Base-by-base conservation (phyloP, 2,797 vertebrate species). In the Micromesistius poutassou region DNA sequence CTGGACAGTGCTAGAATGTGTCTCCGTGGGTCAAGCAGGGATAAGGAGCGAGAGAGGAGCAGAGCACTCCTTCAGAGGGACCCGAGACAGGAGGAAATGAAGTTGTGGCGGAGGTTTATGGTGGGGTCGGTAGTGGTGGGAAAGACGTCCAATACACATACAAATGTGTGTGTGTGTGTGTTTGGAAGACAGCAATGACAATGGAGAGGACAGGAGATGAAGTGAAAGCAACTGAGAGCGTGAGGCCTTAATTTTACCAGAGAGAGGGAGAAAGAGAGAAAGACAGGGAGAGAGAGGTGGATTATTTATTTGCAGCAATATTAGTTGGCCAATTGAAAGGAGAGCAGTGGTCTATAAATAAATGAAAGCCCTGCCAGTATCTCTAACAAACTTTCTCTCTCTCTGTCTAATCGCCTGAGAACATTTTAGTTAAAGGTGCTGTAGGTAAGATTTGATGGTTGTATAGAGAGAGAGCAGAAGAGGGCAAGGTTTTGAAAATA, bases 311-410 rank as follows among this genome's bases (percentile, higher is more conserved):
- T 71, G 72, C 78, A 83, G 72, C 77, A 74, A 88, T 88, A 90
- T 91, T 90, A 85, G 77, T 87, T 92, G 89, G 89, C 89, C 83
- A 85, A 90, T 86, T 86, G 90, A 91, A 91, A 92, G 85, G 80
- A 75, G 90, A 89, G 89, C 91, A 74, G 84, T 79, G 50, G 80
- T 83, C 87, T 94, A 92, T 91, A 90, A 93, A 91, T 92, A 93
- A 85, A 89, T 79, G 38, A 66, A 71, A 73, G 85, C 80, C 79
- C 80, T 62, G 28, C 75, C 78, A 76, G 82, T 80, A 80, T 84
- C 62, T 73, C 30, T 77, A 72, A 71, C 74, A 72, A 74, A 78
- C 35, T 30, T 31, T 25, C 66, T 70, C 76, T 62, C 76, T 62
- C 80, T 84, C 79, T 77, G 71, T 79, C 76, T 79, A 76, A 81